These are phyloP conservation scores for Drosophila takahashii DNA, from an alignment of 1,140 invertebrate genomes.

Conservation along the genomic window DNA sequence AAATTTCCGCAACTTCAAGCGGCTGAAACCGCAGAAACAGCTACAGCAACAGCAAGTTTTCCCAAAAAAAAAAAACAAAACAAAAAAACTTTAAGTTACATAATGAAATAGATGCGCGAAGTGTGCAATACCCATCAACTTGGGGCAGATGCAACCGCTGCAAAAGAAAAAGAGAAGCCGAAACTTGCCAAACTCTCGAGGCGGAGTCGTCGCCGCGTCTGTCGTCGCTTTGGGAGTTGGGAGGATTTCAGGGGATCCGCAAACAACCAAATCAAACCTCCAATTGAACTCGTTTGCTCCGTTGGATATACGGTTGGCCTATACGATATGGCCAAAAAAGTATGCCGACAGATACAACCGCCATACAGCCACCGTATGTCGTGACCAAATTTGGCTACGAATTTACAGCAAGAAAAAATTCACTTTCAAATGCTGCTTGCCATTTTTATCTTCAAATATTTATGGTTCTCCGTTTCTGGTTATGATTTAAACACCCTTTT, in stretches of 20 bases:
- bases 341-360: slow-evolving; percentile 26
- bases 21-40: slow-evolving; percentile 56
- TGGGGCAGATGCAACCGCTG: slow-evolving; percentile 65
- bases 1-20: slow-evolving; percentile 77
- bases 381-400: slow-evolving; percentile 67
- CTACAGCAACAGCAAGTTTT: slow-evolving; percentile 37
- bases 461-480: slow-evolving; percentile 26
- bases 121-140: slow-evolving; percentile 65
- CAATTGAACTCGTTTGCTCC: slow-evolving; percentile 71
- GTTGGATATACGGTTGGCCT: slow-evolving; percentile 11
- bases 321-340: slow-evolving; percentile 18
- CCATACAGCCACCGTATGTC: slow-evolving; percentile 32
- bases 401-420: slow-evolving; percentile 55
- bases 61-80: slow-evolving; percentile 19
- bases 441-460: slow-evolving; percentile 30
- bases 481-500: slow-evolving; percentile 16
- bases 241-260: slow-evolving; percentile 35
- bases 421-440: slow-evolving; percentile 65
- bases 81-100: slow-evolving; percentile 63
- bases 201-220: slow-evolving; percentile 35
- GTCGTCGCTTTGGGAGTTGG: slow-evolving; percentile 15
- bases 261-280: slow-evolving; percentile 50
- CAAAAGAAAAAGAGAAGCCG: slow-evolving; percentile 29
- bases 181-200: slow-evolving; percentile 68
- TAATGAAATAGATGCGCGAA: slow-evolving; percentile 82